Evolutionary conservation across 2,888 invertebrate genomes (phyloP).

Genomic region (Rotaria sp.): DNA sequence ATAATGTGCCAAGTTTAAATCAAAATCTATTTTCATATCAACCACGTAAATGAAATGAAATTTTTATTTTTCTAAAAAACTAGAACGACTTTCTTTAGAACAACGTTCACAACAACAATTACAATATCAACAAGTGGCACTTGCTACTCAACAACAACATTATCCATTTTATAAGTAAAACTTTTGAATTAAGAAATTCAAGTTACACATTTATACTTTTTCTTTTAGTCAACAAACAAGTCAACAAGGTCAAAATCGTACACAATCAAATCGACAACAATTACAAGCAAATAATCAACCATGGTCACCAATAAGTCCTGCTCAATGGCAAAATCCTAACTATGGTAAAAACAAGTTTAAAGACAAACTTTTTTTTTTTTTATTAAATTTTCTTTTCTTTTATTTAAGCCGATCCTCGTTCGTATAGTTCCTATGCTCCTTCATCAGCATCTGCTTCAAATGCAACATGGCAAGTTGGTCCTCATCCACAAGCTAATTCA

Average conservation of each 20-base stretch:
- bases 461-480: constrained; percentile 26
- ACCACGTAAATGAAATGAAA: neutral
- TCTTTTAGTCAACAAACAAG: neutral
- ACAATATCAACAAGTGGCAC: constrained; percentile 24
- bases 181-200: neutral
- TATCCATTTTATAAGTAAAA: neutral
- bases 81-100: neutral
- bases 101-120: constrained; percentile 16
- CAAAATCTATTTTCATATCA: constrained; percentile 10
- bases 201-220: neutral
- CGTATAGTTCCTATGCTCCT: neutral
- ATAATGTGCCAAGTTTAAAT: neutral
- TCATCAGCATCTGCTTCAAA: constrained; percentile 17
- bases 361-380: neutral
- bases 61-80: neutral
- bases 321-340: constrained; percentile 23
- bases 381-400: neutral
- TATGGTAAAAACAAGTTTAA: neutral
- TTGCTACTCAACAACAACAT: constrained; percentile 18
- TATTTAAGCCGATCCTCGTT: neutral
- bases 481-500: neutral
- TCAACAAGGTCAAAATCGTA: constrained; percentile 19
- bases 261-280: constrained; percentile 23
- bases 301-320: constrained; percentile 21
- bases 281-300: neutral